Evolutionary conservation across 2,797 vertebrate genomes (phyloP).

Genomic region (Vultur gryphus): DNA sequence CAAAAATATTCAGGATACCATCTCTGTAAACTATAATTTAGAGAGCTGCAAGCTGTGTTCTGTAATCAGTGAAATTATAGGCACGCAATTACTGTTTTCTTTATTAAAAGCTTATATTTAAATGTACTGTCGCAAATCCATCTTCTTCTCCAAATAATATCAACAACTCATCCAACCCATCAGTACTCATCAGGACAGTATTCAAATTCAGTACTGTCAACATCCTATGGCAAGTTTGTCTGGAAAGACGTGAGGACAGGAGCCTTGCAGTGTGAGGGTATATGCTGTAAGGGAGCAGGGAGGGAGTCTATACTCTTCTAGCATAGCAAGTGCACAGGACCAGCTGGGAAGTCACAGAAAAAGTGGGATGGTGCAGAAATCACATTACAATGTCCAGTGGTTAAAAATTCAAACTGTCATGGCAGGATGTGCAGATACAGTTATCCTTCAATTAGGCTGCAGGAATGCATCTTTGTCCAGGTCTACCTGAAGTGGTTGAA

Average conservation of each 20-base stretch:
- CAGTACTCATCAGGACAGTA: neutral
- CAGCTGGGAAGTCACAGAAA: neutral
- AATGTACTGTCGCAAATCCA: neutral
- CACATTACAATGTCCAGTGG: neutral
- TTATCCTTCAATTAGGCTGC: neutral
- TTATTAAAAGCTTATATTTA: conserved; percentile 55
- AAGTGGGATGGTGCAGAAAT: neutral
- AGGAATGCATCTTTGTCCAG: neutral
- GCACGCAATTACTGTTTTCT: conserved; percentile 52
- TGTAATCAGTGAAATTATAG: conserved; percentile 68
- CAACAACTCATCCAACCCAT: neutral
- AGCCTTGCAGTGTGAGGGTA: too few relatives aligned
- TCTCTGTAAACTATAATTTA: conserved; percentile 61
- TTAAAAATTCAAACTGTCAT: neutral
- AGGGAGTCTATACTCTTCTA: neutral
- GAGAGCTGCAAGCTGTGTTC: conserved; percentile 43
- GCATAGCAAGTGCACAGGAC: neutral
- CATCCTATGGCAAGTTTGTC: neutral
- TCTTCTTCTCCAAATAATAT: conserved; percentile 20
- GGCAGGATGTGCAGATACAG: neutral
- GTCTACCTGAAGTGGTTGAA: neutral
- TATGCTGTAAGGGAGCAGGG: neutral
- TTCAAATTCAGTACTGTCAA: neutral
- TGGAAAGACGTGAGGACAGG: neutral
- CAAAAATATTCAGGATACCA: conserved; percentile 9